Evolutionary conservation across 2,888 invertebrate genomes (phyloP).

Genomic region (Mylabris sibirica): DNA sequence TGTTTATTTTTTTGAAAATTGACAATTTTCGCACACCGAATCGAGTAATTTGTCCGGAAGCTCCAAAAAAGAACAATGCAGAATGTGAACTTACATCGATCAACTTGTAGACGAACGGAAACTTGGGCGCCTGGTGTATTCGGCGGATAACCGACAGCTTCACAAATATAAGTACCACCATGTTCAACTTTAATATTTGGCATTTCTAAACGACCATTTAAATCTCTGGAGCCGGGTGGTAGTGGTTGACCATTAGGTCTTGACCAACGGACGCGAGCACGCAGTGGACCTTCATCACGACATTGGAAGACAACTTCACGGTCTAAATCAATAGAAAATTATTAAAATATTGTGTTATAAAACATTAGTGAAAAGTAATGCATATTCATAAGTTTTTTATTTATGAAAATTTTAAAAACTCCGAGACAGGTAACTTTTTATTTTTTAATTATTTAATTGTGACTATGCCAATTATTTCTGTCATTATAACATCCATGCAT

Average conservation of each 20-base stretch:
- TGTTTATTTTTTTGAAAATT: too few species aligned
- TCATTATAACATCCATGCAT: too few species aligned
- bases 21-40: too few species aligned
- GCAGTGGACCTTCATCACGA: conserved; percentile 83
- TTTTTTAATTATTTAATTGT: too few species aligned
- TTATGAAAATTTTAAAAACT: too few species aligned
- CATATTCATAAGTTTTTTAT: too few species aligned
- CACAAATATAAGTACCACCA: conserved; percentile 84
- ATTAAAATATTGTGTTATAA: neutral
- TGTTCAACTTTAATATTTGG: conserved; percentile 79
- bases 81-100: conserved; percentile 79
- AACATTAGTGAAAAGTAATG: too few species aligned
- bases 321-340: conserved; percentile 64
- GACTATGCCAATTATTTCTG: too few species aligned
- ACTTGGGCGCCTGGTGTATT: conserved; percentile 72
- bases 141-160: conserved; percentile 73
- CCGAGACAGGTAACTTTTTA: too few species aligned
- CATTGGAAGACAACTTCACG: conserved; percentile 94
- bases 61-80: conserved; percentile 16
- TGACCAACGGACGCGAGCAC: conserved; percentile 79
- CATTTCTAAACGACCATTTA: conserved; percentile 85
- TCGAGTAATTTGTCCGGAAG: neutral
- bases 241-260: conserved; percentile 75
- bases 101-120: conserved; percentile 76
- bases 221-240: conserved; percentile 78